A percentile compares a stretch with the other conserved stretches of the same genome.
Conservation (phyloP, 2,888 invertebrate species). For the Sinodicranocentrus sp. region DNA sequence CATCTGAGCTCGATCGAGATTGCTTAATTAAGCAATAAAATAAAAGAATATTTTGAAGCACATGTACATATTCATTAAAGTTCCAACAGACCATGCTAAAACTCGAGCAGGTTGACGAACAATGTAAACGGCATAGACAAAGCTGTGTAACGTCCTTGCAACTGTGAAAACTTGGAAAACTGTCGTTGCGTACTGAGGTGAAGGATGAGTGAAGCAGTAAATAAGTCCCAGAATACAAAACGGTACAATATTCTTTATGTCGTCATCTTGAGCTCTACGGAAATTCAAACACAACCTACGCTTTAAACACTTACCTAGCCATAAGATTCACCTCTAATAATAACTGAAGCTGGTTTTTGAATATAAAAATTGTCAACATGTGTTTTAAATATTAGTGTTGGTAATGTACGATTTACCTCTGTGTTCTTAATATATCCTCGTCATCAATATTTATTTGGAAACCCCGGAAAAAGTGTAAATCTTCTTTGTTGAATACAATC, state of each 20-base stretch:
- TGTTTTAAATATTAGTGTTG: constrained; percentile 7
- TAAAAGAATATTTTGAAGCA: constrained; percentile 76
- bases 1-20: too few relatives aligned
- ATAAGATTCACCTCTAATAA: too few relatives aligned
- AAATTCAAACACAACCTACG: too few relatives aligned
- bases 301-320: too few relatives aligned
- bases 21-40: too few relatives aligned
- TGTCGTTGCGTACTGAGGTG: constrained; percentile 79
- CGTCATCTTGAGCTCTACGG: constrained; percentile 84
- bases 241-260: constrained; percentile 85
- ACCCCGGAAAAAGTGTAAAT: not conserved
- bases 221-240: constrained; percentile 83
- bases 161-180: constrained; percentile 82
- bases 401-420: constrained; percentile 28
- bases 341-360: not conserved
- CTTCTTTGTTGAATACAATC: constrained; percentile 44
- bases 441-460: constrained; percentile 2
- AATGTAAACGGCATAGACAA: constrained; percentile 83
- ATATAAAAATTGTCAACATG: not conserved
- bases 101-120: constrained; percentile 82
- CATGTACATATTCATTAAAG: constrained; percentile 80
- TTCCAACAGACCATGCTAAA: constrained; percentile 79
- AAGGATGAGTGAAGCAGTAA: constrained; percentile 83
- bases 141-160: constrained; percentile 82
- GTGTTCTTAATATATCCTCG: constrained; percentile 22